phyloP scores from a whole-genome alignment of 2,797 vertebrate species.

The Acropternis orthonyx region DNA sequence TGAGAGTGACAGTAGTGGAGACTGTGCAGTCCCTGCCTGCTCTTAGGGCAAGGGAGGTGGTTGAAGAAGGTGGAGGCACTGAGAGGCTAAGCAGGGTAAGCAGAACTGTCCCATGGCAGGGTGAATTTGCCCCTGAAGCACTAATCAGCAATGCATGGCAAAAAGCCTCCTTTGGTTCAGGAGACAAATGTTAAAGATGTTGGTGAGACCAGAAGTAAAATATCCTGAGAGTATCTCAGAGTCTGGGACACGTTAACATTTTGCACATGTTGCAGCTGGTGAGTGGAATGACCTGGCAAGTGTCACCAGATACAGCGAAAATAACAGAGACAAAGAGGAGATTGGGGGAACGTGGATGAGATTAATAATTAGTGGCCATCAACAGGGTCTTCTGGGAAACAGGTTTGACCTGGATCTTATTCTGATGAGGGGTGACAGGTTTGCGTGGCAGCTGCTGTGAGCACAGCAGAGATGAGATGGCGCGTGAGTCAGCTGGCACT shows the following conservation, averaged over 20 bases:
- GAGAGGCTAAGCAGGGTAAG: neutral
- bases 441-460: neutral
- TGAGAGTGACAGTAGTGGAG: neutral
- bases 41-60: neutral
- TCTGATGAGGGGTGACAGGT: neutral
- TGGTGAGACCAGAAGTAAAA: neutral
- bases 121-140: neutral
- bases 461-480: neutral
- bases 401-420: neutral
- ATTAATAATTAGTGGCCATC: neutral
- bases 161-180: neutral
- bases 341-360: rapidly evolving
- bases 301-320: neutral
- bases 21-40: neutral
- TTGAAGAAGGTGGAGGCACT: neutral
- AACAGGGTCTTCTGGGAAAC: neutral
- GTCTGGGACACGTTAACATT: neutral
- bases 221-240: neutral
- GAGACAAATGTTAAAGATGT: neutral
- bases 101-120: neutral
- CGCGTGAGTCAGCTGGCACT: neutral
- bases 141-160: too few relatives aligned
- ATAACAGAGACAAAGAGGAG: neutral
- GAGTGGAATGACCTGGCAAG: neutral
- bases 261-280: neutral